Percentiles rank a stretch among this genome's conserved stretches.
Evolutionary conservation across 2,888 invertebrate genomes (phyloP).

Genomic region (Microplitis manilae): DNA sequence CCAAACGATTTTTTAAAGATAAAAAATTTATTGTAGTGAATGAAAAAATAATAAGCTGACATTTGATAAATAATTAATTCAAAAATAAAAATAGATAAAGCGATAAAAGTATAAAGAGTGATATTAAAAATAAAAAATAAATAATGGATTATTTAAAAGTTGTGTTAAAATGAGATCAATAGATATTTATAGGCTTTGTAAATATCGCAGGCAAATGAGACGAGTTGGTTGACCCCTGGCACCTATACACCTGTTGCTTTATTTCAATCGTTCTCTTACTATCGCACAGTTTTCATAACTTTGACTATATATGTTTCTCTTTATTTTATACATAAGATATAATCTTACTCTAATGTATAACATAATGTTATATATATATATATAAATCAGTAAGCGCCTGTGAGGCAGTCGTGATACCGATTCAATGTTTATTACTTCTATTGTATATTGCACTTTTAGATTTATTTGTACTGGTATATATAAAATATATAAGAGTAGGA

Average conservation of each 20-base stretch:
- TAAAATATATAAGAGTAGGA: background rate
- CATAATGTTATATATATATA: background rate
- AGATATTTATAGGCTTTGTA: background rate
- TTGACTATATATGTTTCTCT: background rate
- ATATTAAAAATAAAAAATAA: too few species aligned
- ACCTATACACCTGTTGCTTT: conserved; percentile 16
- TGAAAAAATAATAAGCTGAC: too few species aligned
- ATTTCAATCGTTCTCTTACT: background rate
- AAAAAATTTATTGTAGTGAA: too few species aligned
- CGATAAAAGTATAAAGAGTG: too few species aligned
- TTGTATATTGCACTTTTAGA: background rate
- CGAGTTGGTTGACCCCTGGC: background rate
- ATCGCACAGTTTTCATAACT: background rate
- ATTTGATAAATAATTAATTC: too few species aligned
- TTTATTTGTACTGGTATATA: background rate
- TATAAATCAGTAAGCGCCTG: background rate
- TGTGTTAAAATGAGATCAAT: background rate
- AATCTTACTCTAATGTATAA: too few species aligned
- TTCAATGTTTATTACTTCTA: background rate
- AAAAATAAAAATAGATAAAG: too few species aligned
- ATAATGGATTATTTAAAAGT: too few species aligned
- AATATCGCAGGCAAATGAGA: background rate
- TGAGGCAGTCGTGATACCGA: background rate
- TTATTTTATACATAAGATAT: background rate
- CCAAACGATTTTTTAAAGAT: too few species aligned